These are phyloP conservation scores for Tokudaia tokunoshimensis DNA, from an alignment of 2,797 vertebrate species.

Conservation along the genomic window DNA sequence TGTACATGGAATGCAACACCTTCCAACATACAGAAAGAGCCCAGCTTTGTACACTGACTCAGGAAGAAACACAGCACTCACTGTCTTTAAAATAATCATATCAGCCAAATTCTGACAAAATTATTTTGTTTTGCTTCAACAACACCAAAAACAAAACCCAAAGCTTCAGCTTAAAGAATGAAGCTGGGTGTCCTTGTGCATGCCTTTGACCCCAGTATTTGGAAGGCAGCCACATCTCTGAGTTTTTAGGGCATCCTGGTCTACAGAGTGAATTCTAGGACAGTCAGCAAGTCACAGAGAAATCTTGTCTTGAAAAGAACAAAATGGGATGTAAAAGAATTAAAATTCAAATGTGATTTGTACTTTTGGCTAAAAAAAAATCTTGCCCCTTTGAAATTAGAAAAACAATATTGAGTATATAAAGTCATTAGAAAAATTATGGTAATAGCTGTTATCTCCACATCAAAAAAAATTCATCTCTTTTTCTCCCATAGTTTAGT, in stretches of 20 bases:
- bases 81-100: slow-evolving; percentile 52
- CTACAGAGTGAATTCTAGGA: background rate
- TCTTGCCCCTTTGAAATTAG: slow-evolving; percentile 47
- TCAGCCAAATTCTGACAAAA: slow-evolving; percentile 44
- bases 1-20: slow-evolving; percentile 68
- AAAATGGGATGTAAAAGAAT: slow-evolving; percentile 20
- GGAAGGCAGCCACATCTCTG: background rate
- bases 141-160: background rate
- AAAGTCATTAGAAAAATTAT: slow-evolving; percentile 60
- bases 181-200: too few relatives aligned
- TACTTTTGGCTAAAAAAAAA: slow-evolving; percentile 23
- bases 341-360: slow-evolving; percentile 56
- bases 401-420: slow-evolving; percentile 57
- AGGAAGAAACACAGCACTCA: slow-evolving; percentile 49
- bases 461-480: slow-evolving; percentile 19
- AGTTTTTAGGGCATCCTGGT: background rate
- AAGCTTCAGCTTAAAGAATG: slow-evolving; percentile 25
- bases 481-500: slow-evolving; percentile 58
- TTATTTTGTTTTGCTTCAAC: slow-evolving; percentile 50
- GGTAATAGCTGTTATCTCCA: slow-evolving; percentile 60
- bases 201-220: background rate
- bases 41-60: slow-evolving; percentile 32
- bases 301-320: background rate
- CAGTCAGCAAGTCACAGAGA: background rate
- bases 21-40: slow-evolving; percentile 69